phyloP scores from a whole-genome alignment of 1,140 invertebrate genomes.

The Anoplolepis gracilipes region DNA sequence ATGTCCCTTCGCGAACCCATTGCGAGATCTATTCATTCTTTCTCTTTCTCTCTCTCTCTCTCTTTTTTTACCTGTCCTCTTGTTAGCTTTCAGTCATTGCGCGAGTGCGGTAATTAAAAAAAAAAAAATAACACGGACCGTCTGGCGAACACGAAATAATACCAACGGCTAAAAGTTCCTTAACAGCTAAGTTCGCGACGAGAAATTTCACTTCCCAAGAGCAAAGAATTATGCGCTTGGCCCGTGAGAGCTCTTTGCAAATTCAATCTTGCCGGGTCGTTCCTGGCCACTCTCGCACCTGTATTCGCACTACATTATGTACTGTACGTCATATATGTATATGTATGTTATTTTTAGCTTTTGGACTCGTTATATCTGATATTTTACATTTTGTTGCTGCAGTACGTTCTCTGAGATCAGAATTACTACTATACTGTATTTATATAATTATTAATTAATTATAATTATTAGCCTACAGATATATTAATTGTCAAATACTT shows the following conservation, averaged over 20 bases:
- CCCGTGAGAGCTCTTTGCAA: conserved; percentile 45
- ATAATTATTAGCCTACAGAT: too few relatives aligned
- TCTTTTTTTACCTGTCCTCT: not conserved
- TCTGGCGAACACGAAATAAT: conserved; percentile 51
- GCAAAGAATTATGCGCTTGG: conserved; percentile 51
- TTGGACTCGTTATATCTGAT: not conserved
- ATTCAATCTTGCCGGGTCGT: conserved; percentile 52
- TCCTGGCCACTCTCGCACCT: not conserved
- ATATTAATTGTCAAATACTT: too few relatives aligned
- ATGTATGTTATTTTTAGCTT: not conserved
- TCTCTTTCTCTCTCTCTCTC: not conserved
- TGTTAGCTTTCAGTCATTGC: conserved; percentile 23
- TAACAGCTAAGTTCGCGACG: conserved; percentile 50
- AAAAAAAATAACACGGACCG: conserved; percentile 31
- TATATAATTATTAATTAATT: too few relatives aligned
- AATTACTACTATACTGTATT: not conserved
- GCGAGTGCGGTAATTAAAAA: conserved; percentile 33
- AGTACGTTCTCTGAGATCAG: not conserved
- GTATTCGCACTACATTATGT: conserved; percentile 1
- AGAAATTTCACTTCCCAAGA: conserved; percentile 39
- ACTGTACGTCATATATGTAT: not conserved
- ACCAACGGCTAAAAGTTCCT: conserved; percentile 43
- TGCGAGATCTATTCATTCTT: not conserved
- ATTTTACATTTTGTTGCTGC: not conserved
- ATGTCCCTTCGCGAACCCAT: conserved; percentile 8